These are phyloP conservation scores for Nephrocerus scutellatus DNA, from an alignment of 2,888 invertebrate species.

Conservation along the genomic window DNA sequence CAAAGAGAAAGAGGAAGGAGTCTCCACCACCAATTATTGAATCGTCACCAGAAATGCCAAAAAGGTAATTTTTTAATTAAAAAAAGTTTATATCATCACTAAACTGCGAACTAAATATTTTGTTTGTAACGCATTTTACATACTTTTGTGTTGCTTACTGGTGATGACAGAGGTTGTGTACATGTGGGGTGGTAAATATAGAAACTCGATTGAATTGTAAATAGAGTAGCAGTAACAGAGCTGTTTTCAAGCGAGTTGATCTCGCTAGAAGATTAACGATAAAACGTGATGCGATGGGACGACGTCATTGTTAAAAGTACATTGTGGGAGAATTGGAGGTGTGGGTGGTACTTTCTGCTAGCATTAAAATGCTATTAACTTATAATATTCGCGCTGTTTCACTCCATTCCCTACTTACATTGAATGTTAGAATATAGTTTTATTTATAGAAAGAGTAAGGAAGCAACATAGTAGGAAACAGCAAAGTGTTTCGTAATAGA, in stretches of 20 bases:
- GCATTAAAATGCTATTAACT: too few relatives aligned
- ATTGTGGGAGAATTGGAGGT: too few relatives aligned
- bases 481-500: too few relatives aligned
- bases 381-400: too few relatives aligned
- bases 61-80: constrained; percentile 38
- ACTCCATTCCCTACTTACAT: too few relatives aligned
- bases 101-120: neutral
- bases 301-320: too few relatives aligned
- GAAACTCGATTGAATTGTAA: constrained; percentile 10
- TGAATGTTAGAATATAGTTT: too few relatives aligned
- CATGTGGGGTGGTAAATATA: constrained; percentile 1
- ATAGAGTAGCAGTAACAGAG: neutral
- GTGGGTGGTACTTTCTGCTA: too few relatives aligned
- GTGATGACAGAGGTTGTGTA: constrained; percentile 9
- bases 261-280: neutral
- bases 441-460: too few relatives aligned
- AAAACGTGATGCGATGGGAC: neutral
- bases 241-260: too few relatives aligned
- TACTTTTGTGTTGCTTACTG: neutral
- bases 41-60: constrained; percentile 47
- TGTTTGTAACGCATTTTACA: neutral
- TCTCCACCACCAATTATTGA: constrained; percentile 41
- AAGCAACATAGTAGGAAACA: too few relatives aligned
- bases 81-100: too few relatives aligned
- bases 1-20: constrained; percentile 45